Evolutionary conservation across 2,888 invertebrate genomes (phyloP).

Genomic region (Xestia rhomboidea): DNA sequence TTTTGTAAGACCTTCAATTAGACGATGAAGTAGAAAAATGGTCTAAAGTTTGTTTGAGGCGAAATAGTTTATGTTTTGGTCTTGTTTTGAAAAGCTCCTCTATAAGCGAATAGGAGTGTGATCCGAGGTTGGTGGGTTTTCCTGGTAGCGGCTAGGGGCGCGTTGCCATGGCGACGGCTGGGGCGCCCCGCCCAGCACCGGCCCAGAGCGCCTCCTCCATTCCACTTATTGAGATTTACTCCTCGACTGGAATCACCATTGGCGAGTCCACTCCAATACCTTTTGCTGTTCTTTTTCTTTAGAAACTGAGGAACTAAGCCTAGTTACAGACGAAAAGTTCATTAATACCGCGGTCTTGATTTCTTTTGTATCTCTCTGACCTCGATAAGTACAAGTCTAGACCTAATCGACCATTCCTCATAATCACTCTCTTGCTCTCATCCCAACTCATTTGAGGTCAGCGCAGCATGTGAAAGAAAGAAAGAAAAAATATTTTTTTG

Average conservation of each 20-base stretch:
- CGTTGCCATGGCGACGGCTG: slow-evolving; percentile 85
- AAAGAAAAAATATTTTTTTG: too few relatives aligned
- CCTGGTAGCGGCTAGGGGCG: slow-evolving; percentile 76
- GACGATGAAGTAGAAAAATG: slow-evolving; percentile 15
- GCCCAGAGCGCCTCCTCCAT: slow-evolving; percentile 75
- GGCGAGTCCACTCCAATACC: slow-evolving; percentile 71
- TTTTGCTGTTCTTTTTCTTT: slow-evolving; percentile 58
- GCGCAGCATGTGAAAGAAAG: too few relatives aligned
- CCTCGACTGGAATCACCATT: slow-evolving; percentile 77
- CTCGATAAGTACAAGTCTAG: slow-evolving; percentile 30
- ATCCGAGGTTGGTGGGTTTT: slow-evolving; percentile 68
- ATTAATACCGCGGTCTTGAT: slow-evolving; percentile 2
- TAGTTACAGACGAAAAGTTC: slow-evolving; percentile 8
- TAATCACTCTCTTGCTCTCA: too few relatives aligned
- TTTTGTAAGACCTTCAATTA: slow-evolving; percentile 36
- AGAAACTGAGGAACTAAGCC: slow-evolving; percentile 24
- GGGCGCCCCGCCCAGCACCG: slow-evolving; percentile 84
- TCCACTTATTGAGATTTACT: slow-evolving; percentile 81
- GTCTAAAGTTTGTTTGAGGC: slow-evolving; percentile 11
- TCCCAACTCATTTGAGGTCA: too few relatives aligned
- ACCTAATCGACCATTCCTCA: not conserved
- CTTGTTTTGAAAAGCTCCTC: slow-evolving; percentile 48
- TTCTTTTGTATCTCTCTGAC: slow-evolving; percentile 38
- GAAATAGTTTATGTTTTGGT: slow-evolving; percentile 42
- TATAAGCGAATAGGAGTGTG: slow-evolving; percentile 62